A percentile compares a stretch with the other conserved stretches of the same genome.
phyloP scores from a whole-genome alignment of 1,140 invertebrate genomes.

The Camponotus floridanus region DNA sequence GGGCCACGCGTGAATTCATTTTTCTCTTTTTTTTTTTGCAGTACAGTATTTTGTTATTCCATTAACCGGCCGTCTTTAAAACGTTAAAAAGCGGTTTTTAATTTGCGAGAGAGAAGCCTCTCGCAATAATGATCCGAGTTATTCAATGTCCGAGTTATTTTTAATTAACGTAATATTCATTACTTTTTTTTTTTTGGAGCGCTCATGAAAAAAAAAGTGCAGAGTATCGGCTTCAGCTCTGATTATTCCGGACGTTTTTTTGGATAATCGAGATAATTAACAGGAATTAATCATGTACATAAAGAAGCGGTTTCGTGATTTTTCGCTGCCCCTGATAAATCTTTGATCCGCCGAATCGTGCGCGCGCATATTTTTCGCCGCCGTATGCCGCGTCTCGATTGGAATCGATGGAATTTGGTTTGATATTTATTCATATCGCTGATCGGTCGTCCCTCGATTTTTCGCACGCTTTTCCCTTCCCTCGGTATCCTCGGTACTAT shows the following conservation, averaged over 20 bases:
- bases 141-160: not conserved
- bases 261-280: conserved; percentile 22
- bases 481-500: conserved; percentile 2
- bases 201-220: not conserved
- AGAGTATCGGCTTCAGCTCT: conserved; percentile 8
- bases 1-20: not conserved
- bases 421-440: conserved; percentile 41
- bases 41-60: not conserved
- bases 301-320: no score
- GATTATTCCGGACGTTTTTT: conserved; percentile 14
- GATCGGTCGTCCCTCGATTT: conserved; percentile 15
- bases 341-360: conserved; percentile 2
- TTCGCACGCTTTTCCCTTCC: conserved; percentile 35
- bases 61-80: conserved; percentile 3
- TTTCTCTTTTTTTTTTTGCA: not conserved
- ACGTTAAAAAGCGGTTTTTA: not conserved
- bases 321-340: not conserved
- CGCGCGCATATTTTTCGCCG: conserved; percentile 18
- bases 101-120: no score
- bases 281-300: conserved; percentile 2
- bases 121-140: conserved; percentile 12
- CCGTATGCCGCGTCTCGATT: conserved; percentile 4
- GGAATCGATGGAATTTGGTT: conserved; percentile 40
- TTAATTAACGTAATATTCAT: conserved; percentile 17
- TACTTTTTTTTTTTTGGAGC: not conserved